Evolutionary conservation across 2,888 invertebrate genomes (phyloP), one percentile per base, ranked within the genome.

Genomic region (Heteromyza rotundicornis): DNA sequence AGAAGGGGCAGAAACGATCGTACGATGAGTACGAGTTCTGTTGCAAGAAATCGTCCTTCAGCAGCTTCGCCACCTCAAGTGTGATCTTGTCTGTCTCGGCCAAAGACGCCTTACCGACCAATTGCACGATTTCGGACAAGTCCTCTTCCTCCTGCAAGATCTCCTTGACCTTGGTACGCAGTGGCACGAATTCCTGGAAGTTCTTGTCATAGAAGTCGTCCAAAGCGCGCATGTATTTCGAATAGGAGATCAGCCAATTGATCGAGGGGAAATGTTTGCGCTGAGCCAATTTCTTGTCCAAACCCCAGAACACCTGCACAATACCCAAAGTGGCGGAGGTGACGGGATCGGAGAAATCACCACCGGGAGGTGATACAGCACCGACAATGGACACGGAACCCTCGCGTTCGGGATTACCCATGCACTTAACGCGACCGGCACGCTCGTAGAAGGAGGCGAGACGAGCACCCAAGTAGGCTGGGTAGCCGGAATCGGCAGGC

Each of bases 291-390:
- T 98, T 98, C 86, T 98, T 99, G 86, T 98, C 98, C 79, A 98
- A 86, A 65, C 98, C 98, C 98, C 98, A 98, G 87, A 98, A 98
- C 85, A 98, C 98, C 85, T 98, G 98, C 65, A 98, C 98, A 82
- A 99, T 98, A 86, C 96, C 95, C 66, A 99, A 89, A 16, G 99
- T 99, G 64, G 99, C 98, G 0, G 98, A 96, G 2, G 99, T 99
- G 59, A 99, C 99, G 57, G 99, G 99, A 89, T 99, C 99, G 17
- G 99, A 98, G 89, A 99, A 99, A 86, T 99, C 99, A 85, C 99
- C 99, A 85, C 99, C 99, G 78, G 99, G 99, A 51, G 98, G 99
- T 1, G 98, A 99, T 67, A 99, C 98, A 81, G 99, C 99, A 70
- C 99, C 99, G 66, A 99, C 99, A 85, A 99, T 99, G 73, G 97